Base-by-base conservation (phyloP, 2,888 invertebrate genomes). In the Eulithis prunata region DNA sequence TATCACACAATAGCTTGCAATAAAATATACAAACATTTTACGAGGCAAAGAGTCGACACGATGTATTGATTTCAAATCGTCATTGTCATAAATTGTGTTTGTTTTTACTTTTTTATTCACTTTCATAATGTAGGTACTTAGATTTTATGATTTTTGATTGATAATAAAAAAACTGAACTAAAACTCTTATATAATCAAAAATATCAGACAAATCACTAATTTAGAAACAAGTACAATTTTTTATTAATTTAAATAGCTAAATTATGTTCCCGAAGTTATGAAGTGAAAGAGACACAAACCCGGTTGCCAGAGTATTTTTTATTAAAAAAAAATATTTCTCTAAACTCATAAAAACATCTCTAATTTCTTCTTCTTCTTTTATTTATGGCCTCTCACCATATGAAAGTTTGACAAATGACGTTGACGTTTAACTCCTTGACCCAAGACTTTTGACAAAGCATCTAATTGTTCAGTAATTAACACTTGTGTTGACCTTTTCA, bases 381-480 rank as follows among this genome's bases (percentile, higher is more conserved):
- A 21, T 21, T 21, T 21, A 21, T 21, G 21, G 8, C 38, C 38
- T 8, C 6, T 38, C 38, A 38, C 41, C 41, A 10, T 41, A 45
- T 3, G 12, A n/a, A 45, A 45, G n/a, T 41, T 41, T 41, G 8
- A 56, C 12, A 47, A 47, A 51, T 21, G 11, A 51, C 28, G 11
- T 51, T 11, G 21, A 51, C 8, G 14, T 55, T 49, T n/a, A 21
- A 57, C 36, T 53, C 28, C 13, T 41, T 32, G 57, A 52, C 56
- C 43, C 28, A 43, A 54, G 47, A 41, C 49, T 32, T 41, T 8
- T 32, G 36, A 58, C 58, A 51, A 59, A 59, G 51, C 58, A 47
- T 45, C 47, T 64, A 67, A 64, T 59, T 64, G 57, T 61, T 54
- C 49, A 57, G 36, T 60, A 67, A 68, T 68, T 68, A 64, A 61